Base-by-base conservation (phyloP, 2,113 vertebrate species). In the Callaeas wilsoni region DNA sequence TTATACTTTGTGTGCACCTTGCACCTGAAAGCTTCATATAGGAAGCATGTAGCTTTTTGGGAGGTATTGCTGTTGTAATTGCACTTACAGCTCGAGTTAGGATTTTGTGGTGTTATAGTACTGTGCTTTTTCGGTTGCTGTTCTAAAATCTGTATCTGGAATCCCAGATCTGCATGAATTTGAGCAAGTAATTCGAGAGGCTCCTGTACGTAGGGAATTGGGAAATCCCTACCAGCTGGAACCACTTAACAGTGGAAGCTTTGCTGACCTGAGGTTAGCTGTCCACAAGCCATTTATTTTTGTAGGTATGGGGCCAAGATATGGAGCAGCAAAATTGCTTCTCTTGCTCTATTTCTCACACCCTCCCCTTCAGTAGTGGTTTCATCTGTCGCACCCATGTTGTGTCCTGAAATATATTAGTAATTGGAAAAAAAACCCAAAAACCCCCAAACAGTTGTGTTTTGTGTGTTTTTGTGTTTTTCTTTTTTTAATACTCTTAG, bases 261-360 rank as follows among this genome's bases (percentile, higher is more conserved):
- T 78, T 90, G 76, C 60, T 96, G 90, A 87, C 92, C 88, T 77
- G 55, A 73, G 68, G 92, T 96, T 81, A 92, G 79, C 47, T 87
- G 78, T 89, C 93, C 91, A 85, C 78, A 89, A 96, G 73, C 46
- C 53, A 9, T 75, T 94, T 92, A 53, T 93, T 93, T 93, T 84
- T 78, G 44, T 90, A 69, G 69, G 88, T 93, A 37, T 35, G 25
- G 44, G 42, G 68, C 87, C 90, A 91, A 93, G 83, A 77, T 70
- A 83, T 0, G 11, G 44, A 93, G 29, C 21, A 71, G 35, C 39
- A 77, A 68, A 92, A 68, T 16, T 56, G 37, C 14, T 74, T 63
- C 15, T 83, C n/a, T 78, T 71, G 33, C 33, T 89, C n/a, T 56
- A 1, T 67, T 87, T 96, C 52, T 88, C 21, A 71, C 44, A 27